Evolutionary conservation across 2,113 vertebrate genomes (phyloP).

Genomic region (Pedionomus torquatus): DNA sequence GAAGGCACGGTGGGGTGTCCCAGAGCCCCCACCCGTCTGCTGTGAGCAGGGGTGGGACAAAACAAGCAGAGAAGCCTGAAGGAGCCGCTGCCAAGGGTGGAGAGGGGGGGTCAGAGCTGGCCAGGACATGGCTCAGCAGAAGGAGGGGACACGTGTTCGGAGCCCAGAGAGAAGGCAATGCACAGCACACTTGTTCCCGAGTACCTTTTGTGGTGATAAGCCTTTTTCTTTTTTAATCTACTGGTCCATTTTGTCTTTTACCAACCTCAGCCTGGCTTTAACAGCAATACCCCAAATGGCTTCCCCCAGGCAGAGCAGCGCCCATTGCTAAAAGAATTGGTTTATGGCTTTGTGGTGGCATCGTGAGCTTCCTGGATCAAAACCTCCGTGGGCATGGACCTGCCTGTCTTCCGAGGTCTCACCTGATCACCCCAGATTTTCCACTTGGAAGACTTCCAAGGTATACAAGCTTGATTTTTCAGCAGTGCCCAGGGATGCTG

Average conservation of each 20-base stretch:
- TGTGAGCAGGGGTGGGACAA: neutral
- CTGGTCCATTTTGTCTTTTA: neutral
- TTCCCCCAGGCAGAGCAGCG: neutral
- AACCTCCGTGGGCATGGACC: neutral
- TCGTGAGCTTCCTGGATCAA: neutral
- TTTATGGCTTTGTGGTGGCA: neutral
- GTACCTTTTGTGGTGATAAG: too few species aligned
- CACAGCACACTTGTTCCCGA: neutral
- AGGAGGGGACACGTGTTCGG: accelerated
- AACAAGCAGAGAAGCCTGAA: neutral
- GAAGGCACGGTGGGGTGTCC: neutral
- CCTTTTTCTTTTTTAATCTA: neutral
- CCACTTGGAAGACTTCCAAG: neutral
- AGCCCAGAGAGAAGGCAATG: neutral
- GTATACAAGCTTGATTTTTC: neutral
- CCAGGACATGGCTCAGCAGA: accelerated
- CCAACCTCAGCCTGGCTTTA: neutral
- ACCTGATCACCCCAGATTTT: neutral
- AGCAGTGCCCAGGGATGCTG: neutral
- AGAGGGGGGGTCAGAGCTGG: neutral
- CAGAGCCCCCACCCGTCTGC: accelerated
- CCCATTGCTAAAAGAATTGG: neutral
- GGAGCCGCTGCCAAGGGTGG: neutral
- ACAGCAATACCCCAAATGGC: neutral
- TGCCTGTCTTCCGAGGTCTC: neutral